A percentile compares a stretch with the other conserved stretches of the same genome.
Conservation (phyloP, 2,888 invertebrate species). For the Antheraea assamensis region DNA sequence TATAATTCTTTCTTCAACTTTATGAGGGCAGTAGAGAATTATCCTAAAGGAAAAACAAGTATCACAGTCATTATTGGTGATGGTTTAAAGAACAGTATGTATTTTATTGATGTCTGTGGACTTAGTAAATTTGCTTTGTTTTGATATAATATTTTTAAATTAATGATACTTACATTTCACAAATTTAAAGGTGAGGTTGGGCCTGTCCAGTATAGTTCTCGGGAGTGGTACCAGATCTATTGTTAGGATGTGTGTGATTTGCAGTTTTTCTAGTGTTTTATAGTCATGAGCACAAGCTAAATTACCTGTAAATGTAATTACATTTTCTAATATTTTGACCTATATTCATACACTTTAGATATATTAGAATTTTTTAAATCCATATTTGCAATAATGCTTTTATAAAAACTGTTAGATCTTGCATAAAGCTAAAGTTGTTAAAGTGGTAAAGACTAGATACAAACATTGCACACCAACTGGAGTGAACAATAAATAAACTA, state of each 20-base stretch:
- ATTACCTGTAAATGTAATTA: constrained; percentile 82
- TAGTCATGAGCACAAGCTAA: constrained; percentile 90
- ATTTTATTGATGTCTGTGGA: too few species aligned
- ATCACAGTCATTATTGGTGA: too few species aligned
- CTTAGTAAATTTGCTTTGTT: too few species aligned
- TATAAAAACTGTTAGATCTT: too few species aligned
- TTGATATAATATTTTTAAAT: neutral
- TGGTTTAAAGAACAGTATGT: too few species aligned
- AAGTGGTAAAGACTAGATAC: too few species aligned
- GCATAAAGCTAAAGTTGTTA: too few species aligned
- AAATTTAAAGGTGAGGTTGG: constrained; percentile 86
- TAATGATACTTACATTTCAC: constrained; percentile 83
- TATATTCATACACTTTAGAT: neutral
- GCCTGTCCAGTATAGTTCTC: constrained; percentile 85
- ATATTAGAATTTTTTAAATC: neutral
- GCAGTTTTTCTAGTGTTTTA: constrained; percentile 84
- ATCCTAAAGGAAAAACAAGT: too few species aligned
- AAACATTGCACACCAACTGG: too few species aligned
- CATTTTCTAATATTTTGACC: neutral
- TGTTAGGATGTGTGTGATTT: constrained; percentile 90
- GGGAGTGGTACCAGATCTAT: constrained; percentile 93
- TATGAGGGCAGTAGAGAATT: too few species aligned
- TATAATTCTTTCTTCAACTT: too few species aligned
- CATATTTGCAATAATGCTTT: neutral
- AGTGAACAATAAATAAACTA: too few species aligned